phyloP scores from a whole-genome alignment of 2,888 invertebrate species.

The Sphaerophoria taeniata region DNA sequence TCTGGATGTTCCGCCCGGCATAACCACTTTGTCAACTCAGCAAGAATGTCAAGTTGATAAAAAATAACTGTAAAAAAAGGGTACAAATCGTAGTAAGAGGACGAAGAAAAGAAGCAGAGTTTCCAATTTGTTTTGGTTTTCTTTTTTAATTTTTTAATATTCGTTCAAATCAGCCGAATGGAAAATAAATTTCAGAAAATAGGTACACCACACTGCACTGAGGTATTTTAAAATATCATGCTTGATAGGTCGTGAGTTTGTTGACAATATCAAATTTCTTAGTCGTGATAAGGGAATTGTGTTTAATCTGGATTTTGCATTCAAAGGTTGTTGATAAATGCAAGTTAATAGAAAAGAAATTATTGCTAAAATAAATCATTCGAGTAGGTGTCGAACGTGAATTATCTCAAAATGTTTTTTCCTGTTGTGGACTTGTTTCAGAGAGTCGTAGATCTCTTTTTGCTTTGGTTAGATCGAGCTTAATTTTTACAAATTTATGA shows the following conservation, averaged over 20 bases:
- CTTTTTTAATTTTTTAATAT: background rate
- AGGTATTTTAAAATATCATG: conserved; percentile 17
- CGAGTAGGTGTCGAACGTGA: background rate
- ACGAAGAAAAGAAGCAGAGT: background rate
- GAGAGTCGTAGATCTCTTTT: no score
- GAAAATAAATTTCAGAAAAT: background rate
- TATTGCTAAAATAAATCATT: background rate
- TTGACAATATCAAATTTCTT: background rate
- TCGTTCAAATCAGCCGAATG: conserved; percentile 6
- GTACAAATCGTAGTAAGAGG: background rate
- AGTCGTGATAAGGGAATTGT: background rate
- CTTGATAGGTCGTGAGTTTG: background rate
- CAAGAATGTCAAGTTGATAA: background rate
- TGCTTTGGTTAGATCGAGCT: no score
- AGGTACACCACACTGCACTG: conserved; percentile 36
- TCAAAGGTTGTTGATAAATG: background rate
- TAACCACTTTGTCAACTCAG: conserved; percentile 1
- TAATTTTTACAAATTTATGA: no score
- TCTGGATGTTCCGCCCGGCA: background rate
- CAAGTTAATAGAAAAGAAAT: background rate
- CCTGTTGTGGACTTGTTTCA: no score
- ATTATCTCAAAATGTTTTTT: background rate
- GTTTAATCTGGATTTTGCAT: background rate
- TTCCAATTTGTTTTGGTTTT: background rate
- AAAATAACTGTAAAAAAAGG: background rate